These are phyloP conservation scores for Steinernema khuongi DNA, from an alignment of 1,140 invertebrate species.

Conservation along the genomic window DNA sequence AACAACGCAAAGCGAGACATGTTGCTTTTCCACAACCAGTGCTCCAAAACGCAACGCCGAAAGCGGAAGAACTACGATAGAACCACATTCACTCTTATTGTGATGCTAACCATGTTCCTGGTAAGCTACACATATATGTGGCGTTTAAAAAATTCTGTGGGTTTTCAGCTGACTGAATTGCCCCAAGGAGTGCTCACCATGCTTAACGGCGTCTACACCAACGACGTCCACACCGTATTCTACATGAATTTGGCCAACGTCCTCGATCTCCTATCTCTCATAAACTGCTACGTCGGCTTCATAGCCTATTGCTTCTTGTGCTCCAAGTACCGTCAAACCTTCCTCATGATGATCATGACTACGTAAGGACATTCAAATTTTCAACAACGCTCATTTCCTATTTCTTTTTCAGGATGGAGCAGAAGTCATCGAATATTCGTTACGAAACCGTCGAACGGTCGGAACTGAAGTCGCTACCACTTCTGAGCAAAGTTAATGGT, in stretches of 20 bases:
- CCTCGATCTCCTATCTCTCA: slow-evolving; percentile 46
- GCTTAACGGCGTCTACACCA: slow-evolving; percentile 50
- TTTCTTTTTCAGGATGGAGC: slow-evolving; percentile 7
- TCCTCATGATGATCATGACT: slow-evolving; percentile 45
- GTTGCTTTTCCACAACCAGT: slow-evolving; percentile 37
- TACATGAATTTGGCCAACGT: slow-evolving; percentile 47
- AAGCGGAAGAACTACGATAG: slow-evolving; percentile 48
- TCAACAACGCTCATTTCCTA: not conserved
- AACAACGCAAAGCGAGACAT: slow-evolving; percentile 49
- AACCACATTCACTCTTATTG: slow-evolving; percentile 50
- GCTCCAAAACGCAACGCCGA: slow-evolving; percentile 18
- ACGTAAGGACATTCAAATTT: slow-evolving; percentile 17
- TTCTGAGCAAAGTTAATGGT: not conserved
- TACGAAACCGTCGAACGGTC: slow-evolving; percentile 1
- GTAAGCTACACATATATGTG: slow-evolving; percentile 23
- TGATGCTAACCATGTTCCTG: slow-evolving; percentile 45
- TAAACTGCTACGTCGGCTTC: slow-evolving; percentile 53
- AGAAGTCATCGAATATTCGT: not conserved
- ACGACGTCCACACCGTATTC: slow-evolving; percentile 49
- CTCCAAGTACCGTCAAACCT: slow-evolving; percentile 48
- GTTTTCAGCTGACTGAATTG: slow-evolving; percentile 46
- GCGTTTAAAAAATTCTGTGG: not conserved
- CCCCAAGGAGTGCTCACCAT: slow-evolving; percentile 50
- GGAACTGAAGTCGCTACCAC: not conserved
- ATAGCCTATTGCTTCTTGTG: slow-evolving; percentile 48